These are phyloP conservation scores for Dynastes grantii DNA, from an alignment of 2,888 invertebrate species.

Conservation along the genomic window DNA sequence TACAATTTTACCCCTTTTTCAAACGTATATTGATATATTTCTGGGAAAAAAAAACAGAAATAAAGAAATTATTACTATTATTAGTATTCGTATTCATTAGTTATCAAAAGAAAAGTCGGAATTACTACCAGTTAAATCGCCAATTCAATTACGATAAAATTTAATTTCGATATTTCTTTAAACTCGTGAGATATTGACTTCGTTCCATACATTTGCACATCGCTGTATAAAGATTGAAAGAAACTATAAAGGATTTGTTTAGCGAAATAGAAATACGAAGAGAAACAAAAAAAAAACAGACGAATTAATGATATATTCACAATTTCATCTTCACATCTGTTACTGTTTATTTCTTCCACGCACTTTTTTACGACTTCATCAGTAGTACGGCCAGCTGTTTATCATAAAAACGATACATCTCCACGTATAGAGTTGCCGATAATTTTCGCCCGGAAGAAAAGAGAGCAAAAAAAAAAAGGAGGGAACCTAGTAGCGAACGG, in stretches of 20 bases:
- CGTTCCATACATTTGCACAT: too few relatives aligned
- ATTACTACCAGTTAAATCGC: too few relatives aligned
- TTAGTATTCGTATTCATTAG: too few relatives aligned
- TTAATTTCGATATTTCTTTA: too few relatives aligned
- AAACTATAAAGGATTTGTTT: not conserved
- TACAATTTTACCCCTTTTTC: too few relatives aligned
- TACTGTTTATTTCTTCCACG: constrained; percentile 23
- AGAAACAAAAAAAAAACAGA: not conserved
- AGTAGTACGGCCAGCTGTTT: constrained; percentile 35
- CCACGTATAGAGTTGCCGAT: constrained; percentile 25
- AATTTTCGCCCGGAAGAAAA: constrained; percentile 29
- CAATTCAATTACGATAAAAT: too few relatives aligned
- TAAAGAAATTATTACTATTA: too few relatives aligned
- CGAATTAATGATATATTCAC: constrained; percentile 24
- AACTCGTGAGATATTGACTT: not conserved
- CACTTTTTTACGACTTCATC: constrained; percentile 22
- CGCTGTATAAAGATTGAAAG: too few relatives aligned
- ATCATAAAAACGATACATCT: constrained; percentile 31
- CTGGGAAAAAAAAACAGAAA: too few relatives aligned
- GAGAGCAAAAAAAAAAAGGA: constrained; percentile 24
- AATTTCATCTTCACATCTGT: constrained; percentile 33
- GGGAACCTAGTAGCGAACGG: not conserved
- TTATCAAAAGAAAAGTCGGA: too few relatives aligned
- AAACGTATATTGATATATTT: too few relatives aligned
- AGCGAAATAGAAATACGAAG: not conserved